Evolutionary conservation across 2,797 vertebrate species (phyloP), one percentile per base, ranked within the genome.

Genomic region (Pogoniulus pusillus): DNA sequence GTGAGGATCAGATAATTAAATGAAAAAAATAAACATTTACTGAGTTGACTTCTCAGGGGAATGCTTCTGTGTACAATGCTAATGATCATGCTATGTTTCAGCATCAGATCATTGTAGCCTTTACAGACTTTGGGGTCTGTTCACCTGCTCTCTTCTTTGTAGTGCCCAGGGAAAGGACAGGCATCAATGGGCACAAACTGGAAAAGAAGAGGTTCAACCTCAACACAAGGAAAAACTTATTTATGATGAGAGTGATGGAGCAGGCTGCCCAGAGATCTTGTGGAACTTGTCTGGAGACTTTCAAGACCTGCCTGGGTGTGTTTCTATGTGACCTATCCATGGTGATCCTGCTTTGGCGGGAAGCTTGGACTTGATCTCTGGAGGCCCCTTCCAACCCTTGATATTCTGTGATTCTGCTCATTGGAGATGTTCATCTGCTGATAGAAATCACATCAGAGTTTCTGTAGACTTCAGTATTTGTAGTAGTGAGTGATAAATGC

Each of bases 1-100:
- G 91, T 93, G 96, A 93, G 75, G 87, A 96, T 93, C 95, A 95
- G 96, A 96, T 98, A 97, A 98, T 98, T 97, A 98, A 98, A 96
- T 97, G 96, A 98, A 98, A 97, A 96, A 87, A 96, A 96, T 87
- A 96, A 95, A 97, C 95, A 95, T 95, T 96, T 95, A 72, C 91
- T 85, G 18, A 39, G 20, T 94, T 92, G 22, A 53, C 55, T 93
- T n/a, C 57, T 79, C 53, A 29, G 49, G 93, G 85, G 68, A 86
- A 77, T 97, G 97, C 88, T 94, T 86, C 81, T 85, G 64, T 70
- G n/a, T 87, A 66, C 90, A 91, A 70, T 0, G 2, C 66, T 85
- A 41, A 70, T 82, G 87, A 73, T 92, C 30, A 29, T 54, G 7
- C 55, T 70, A 19, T 89, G 74, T 85, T 87, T 92, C 72, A 35